Base-by-base conservation (phyloP, 2,797 vertebrate species). In the Phyllotis vaccarum region DNA sequence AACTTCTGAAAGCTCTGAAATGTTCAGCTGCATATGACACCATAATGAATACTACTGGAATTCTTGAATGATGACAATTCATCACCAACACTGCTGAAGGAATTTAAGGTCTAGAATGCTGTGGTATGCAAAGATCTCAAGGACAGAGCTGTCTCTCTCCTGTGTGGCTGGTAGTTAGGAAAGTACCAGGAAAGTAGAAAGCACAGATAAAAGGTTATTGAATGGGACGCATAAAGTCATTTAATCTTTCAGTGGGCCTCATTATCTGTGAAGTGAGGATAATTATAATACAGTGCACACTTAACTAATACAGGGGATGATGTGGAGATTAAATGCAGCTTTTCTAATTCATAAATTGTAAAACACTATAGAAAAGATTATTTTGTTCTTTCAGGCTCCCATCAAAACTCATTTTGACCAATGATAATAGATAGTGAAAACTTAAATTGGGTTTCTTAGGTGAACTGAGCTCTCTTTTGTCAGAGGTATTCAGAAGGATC, bases 401-500 rank as follows among this genome's bases (percentile, higher is more conserved):
- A 70, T 70, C 6, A 40, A 54, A 81, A 93, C 4, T 56, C 21
- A 40, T 66, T 74, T 56, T 88, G 40, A 79, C 29, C 49, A 82
- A 49, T 62, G 74, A 86, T 60, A 54, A 86, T 76, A 86, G 74
- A 80, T 40, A 72, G 0, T 91, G 43, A 86, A 81, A 60, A 34
- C 13, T 64, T 83, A 92, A 87, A 83, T 74, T 87, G 74, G 56
- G 52, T 92, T 91, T 86, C 46, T 79, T 66, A 74, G 19, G 74
- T 93, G 66, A 95, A 31, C 0, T 49, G 49, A 78, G 46, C 9
- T 62, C 1, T 76, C 2, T 70, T 81, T 90, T 87, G 70, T 91
- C 81, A 86, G 80, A 90, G 10, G 60, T 86, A 88, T 91, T 93
- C 21, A 95, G 70, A 86, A 58, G 40, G 46, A 31, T 22, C 34